These are phyloP conservation scores for Drepanosiphum platanoidis DNA, from an alignment of 2,888 invertebrate genomes.

Conservation along the genomic window DNA sequence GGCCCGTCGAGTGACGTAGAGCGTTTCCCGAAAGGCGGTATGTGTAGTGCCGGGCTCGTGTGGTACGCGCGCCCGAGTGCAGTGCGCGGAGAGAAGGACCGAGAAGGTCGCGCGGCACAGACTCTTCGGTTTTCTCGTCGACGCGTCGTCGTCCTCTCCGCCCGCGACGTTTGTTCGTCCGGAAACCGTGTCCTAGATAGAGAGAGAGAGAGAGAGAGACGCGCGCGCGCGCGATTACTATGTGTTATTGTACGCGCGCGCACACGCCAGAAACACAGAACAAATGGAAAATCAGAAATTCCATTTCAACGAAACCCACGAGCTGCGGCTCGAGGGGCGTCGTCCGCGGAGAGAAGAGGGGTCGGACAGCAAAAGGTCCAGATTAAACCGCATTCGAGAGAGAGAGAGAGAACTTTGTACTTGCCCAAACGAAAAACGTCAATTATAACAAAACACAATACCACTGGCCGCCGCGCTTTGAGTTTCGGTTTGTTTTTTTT, in stretches of 20 bases:
- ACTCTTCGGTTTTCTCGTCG: constrained; percentile 3
- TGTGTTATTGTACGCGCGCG: background rate
- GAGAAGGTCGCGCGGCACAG: background rate
- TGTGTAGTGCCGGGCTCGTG: too few relatives aligned
- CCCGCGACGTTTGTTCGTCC: background rate
- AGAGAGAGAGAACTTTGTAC: constrained; percentile 40
- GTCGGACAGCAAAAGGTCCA: constrained; percentile 13
- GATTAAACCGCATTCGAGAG: constrained; percentile 41
- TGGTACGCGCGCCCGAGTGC: too few relatives aligned
- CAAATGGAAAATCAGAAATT: constrained; percentile 53
- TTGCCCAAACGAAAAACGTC: constrained; percentile 52
- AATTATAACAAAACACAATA: constrained; percentile 42
- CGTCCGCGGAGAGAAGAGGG: too few relatives aligned
- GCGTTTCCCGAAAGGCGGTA: too few relatives aligned
- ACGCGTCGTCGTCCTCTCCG: background rate
- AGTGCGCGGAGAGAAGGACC: background rate
- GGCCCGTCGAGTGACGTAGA: too few relatives aligned
- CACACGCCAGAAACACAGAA: background rate
- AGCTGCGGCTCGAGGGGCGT: background rate
- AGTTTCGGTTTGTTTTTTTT: constrained; percentile 4
- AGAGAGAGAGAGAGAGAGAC: background rate
- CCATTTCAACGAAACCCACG: constrained; percentile 12
- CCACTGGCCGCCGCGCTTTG: constrained; percentile 7
- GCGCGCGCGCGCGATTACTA: too few relatives aligned
- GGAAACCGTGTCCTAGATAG: background rate